Conservation (phyloP, 2,888 invertebrate genomes). For the Morpho deidamia region DNA sequence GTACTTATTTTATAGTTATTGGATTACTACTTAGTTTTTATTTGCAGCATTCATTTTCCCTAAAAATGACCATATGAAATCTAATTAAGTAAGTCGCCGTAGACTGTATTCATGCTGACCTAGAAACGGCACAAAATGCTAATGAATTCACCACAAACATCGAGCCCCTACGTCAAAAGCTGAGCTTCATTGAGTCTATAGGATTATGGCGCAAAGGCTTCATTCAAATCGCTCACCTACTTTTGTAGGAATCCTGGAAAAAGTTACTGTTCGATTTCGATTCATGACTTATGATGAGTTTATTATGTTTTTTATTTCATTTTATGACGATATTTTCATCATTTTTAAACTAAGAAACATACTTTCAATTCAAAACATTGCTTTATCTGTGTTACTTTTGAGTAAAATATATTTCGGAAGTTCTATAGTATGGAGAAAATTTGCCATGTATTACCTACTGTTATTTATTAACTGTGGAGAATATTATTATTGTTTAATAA, state of each 20-base stretch:
- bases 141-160: slow-evolving; percentile 5
- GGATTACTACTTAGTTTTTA: too few species aligned
- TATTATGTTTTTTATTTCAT: neutral
- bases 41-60: too few species aligned
- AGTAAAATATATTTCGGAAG: too few species aligned
- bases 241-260: slow-evolving; percentile 2
- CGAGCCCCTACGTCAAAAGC: slow-evolving; percentile 4
- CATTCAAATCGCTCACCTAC: slow-evolving; percentile 4
- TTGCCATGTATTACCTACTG: too few species aligned
- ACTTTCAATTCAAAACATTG: too few species aligned
- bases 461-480: too few species aligned
- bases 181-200: slow-evolving; percentile 3
- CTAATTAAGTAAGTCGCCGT: too few species aligned
- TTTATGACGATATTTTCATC: neutral
- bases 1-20: too few species aligned
- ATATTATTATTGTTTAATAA: too few species aligned
- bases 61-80: too few species aligned
- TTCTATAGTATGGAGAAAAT: too few species aligned
- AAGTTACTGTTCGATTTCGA: neutral
- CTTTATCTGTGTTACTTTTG: too few species aligned
- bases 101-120: neutral
- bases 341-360: neutral
- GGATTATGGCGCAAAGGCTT: slow-evolving; percentile 6
- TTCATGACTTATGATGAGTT: neutral
- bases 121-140: neutral